Conservation (phyloP, 1,140 invertebrate genomes). For the Drosophila sproati region DNA sequence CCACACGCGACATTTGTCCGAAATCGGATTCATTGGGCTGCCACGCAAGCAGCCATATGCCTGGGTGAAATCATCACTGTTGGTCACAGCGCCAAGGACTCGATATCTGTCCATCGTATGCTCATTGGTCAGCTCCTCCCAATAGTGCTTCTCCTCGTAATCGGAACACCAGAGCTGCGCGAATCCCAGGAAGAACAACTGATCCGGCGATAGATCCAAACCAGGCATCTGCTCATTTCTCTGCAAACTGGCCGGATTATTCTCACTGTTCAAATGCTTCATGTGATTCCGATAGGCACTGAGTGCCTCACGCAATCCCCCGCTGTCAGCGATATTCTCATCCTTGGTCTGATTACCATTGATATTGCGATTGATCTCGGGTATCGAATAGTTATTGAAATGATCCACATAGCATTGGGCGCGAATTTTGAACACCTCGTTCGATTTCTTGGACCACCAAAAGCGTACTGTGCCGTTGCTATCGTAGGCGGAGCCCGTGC, state of each 20-base stretch:
- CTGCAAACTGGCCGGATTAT: slow-evolving; percentile 67
- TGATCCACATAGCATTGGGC: slow-evolving; percentile 91
- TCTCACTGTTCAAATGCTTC: slow-evolving; percentile 81
- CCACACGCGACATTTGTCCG: slow-evolving; percentile 84
- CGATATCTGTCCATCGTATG: slow-evolving; percentile 84
- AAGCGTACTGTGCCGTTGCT: slow-evolving; percentile 37
- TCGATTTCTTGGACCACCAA: slow-evolving; percentile 82
- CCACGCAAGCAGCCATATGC: slow-evolving; percentile 87
- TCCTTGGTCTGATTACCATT: slow-evolving; percentile 88
- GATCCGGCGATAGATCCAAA: slow-evolving; percentile 92
- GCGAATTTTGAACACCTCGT: slow-evolving; percentile 77
- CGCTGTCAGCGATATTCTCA: slow-evolving; percentile 92
- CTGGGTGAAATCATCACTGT: slow-evolving; percentile 87
- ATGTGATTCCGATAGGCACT: slow-evolving; percentile 89
- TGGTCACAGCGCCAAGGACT: slow-evolving; percentile 89
- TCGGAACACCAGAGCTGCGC: slow-evolving; percentile 88
- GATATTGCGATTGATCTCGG: slow-evolving; percentile 85
- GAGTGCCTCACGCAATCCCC: slow-evolving; percentile 94
- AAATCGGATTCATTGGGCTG: slow-evolving; percentile 87
- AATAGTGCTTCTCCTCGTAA: slow-evolving; percentile 70
- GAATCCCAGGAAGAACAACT: slow-evolving; percentile 96
- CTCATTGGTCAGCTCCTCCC: slow-evolving; percentile 67
- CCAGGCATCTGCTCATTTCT: slow-evolving; percentile 90
- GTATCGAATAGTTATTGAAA: slow-evolving; percentile 85
- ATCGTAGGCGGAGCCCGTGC: slow-evolving; percentile 55